These are phyloP conservation scores for Aricia artaxerxes DNA, from an alignment of 2,888 invertebrate genomes.

Conservation along the genomic window DNA sequence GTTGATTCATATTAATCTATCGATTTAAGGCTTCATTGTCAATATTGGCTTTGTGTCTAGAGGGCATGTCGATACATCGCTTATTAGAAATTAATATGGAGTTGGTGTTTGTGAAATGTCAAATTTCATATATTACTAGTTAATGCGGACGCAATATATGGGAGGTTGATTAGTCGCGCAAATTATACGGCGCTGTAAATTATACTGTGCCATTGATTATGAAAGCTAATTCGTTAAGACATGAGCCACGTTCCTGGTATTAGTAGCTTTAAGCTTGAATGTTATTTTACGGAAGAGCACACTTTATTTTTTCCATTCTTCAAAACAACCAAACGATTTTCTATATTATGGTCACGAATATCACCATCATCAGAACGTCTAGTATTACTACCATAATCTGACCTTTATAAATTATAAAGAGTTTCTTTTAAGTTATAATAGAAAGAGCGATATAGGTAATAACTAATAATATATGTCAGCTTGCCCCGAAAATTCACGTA, in stretches of 20 bases:
- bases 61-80: conserved; percentile 15
- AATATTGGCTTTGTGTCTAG: conserved; percentile 22
- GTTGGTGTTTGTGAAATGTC: conserved; percentile 28
- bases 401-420: too few relatives aligned
- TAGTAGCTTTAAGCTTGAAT: not conserved
- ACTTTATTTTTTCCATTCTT: not conserved
- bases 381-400: too few relatives aligned
- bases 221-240: conserved; percentile 1
- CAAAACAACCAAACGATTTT: too few relatives aligned
- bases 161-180: conserved; percentile 64
- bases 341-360: too few relatives aligned
- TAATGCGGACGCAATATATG: conserved; percentile 62
- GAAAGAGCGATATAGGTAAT: too few relatives aligned
- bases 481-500: too few relatives aligned
- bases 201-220: conserved; percentile 28
- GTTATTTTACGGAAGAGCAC: not conserved
- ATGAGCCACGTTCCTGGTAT: not conserved
- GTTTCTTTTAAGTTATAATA: too few relatives aligned
- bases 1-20: conserved; percentile 10
- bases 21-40: conserved; percentile 7
- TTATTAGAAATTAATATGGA: conserved; percentile 26
- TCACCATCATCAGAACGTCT: too few relatives aligned
- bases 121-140: conserved; percentile 24
- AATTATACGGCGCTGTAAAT: conserved; percentile 44
- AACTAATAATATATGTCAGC: too few relatives aligned